Base-by-base conservation (phyloP, 2,797 vertebrate genomes). In the Helarctos malayanus region DNA sequence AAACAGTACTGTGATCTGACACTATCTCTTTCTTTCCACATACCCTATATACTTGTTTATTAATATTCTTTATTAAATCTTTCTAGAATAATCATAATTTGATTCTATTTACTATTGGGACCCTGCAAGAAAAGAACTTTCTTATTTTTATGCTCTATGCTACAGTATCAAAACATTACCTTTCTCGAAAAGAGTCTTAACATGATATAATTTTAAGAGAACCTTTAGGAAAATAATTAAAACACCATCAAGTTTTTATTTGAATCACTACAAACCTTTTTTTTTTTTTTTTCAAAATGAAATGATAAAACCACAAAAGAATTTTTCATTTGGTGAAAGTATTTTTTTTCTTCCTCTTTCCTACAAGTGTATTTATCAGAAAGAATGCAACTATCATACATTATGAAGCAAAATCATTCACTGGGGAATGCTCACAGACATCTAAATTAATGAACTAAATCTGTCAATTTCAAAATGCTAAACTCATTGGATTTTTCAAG, bases 401-500 rank as follows among this genome's bases (percentile, higher is more conserved):
- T 97, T 97, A 95, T 92, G 93, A 96, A 95, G 78, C 32, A 94
- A 49, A 91, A 65, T 92, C 85, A 93, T 97, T 97, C 81, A 82
- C 47, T 84, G 75, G 32, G 57, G 98, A 97, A 97, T 68, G n/a
- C 56, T 97, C 91, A 91, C 18, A 95, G 94, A 97, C 83, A 63
- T 91, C 69, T 96, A 95, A 97, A 97, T 97, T 97, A 97, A 98
- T 97, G 89, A 96, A 94, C 61, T 97, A 96, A 96, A 45, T 84
- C 49, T 97, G 71, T 98, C 84, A 96, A 19, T 75, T 97, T 97
- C 80, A 93, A 97, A 96, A 86, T 86, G 80, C 54, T 97, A 91
- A 95, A 89, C 80, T 97, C 87, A 7, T n/a, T 97, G 89, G 86
- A 84, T 79, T 97, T 97, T 97, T 94, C 69, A 97, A 91, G 54